phyloP scores from a whole-genome alignment of 2,113 vertebrate genomes.

The Lasiurus borealis region DNA sequence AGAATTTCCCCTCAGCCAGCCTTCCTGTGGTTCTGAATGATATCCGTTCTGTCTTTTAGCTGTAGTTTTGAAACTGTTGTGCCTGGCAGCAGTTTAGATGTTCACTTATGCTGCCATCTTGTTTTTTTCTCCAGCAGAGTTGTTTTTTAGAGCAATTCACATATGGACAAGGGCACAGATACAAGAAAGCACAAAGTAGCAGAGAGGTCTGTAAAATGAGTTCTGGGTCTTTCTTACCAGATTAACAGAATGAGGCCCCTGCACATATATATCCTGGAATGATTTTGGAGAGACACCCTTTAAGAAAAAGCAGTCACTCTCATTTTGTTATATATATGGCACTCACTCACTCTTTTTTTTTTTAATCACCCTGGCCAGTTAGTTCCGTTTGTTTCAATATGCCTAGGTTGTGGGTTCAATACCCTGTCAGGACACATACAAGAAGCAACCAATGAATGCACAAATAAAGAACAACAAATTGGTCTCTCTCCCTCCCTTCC shows the following conservation, averaged over 20 bases:
- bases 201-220: background rate
- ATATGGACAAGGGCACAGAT: background rate
- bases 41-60: no score
- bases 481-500: background rate
- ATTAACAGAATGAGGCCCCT: background rate
- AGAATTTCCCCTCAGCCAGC: no score
- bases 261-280: background rate
- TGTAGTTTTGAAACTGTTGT: no score
- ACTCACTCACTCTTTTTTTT: background rate
- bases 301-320: background rate
- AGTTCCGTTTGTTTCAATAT: background rate
- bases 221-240: background rate
- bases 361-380: background rate
- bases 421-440: no score
- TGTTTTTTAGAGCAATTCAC: background rate
- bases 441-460: background rate
- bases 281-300: background rate
- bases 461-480: background rate
- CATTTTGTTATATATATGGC: background rate
- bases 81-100: no score
- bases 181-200: background rate
- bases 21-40: no score
- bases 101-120: no score
- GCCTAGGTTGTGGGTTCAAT: background rate
- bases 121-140: no score